Evolutionary conservation across 1,140 invertebrate genomes (phyloP), one percentile per base, ranked within the genome.

Genomic region (Lasioglossum baleicum): DNA sequence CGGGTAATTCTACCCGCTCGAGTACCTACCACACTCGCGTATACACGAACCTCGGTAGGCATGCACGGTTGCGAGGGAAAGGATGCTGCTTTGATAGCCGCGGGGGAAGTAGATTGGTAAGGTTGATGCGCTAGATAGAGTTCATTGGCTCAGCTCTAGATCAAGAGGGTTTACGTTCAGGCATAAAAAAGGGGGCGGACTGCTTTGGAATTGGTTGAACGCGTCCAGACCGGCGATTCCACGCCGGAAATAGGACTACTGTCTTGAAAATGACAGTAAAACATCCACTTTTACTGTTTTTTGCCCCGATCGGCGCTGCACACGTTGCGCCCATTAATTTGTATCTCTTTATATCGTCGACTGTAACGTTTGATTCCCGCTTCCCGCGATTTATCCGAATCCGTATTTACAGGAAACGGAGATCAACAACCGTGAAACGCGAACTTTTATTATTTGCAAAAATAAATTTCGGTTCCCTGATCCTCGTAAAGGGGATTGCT

Each of bases 1-100:
- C 88, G 85, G 87, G 87, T 90, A 90, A 91, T 91, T 91, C 87
- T 89, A 90, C 87, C 88, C 90, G 87, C 87, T 91, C 87, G 88
- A 89, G 88, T 90, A 88, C 89, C 83, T 89, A 86, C 89, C 83
- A 88, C 87, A 81, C 88, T 85, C 84, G 81, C 75, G 63, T 81
- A 79, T 76, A 75, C 68, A 71, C 65, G 72, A 63, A 74, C 69
- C 51, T 48, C 77, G 65, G 80, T 72, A 77, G 73, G 69, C 65
- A 73, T 77, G 71, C 69, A 60, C 71, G 71, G 53, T 74, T 79
- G 84, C 75, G 60, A 83, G 84, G 70, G 84, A 83, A 75, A 83
- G 76, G 84, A 87, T 88, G 80, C 80, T 86, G 90, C 89, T 90
- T 91, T 90, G 90, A 91, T 91, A 91, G 88, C 90, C 86, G 85